phyloP scores from a whole-genome alignment of 2,888 invertebrate species.

The Incurvaria masculella region DNA sequence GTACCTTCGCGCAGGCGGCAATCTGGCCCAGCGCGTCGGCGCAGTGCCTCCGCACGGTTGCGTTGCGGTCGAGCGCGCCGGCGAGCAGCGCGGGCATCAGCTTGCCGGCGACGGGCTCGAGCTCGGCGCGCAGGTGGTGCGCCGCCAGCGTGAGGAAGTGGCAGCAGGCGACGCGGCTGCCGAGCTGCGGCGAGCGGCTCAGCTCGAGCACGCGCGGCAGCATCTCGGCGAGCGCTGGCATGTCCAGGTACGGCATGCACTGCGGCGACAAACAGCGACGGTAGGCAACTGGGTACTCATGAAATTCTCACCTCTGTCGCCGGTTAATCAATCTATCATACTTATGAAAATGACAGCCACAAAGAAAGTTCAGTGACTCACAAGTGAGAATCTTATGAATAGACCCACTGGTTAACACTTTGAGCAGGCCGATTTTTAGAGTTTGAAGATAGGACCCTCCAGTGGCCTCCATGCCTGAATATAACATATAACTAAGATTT shows the following conservation, averaged over 20 bases:
- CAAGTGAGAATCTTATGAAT: no score
- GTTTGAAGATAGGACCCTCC: background rate
- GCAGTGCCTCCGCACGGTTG: conserved; percentile 78
- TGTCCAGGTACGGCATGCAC: conserved; percentile 72
- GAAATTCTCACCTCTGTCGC: background rate
- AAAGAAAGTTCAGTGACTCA: no score
- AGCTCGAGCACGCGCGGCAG: conserved; percentile 80
- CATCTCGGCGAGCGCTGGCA: conserved; percentile 71
- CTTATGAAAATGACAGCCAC: background rate
- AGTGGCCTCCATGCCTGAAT: background rate
- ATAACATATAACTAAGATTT: no score
- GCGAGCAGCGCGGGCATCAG: conserved; percentile 60
- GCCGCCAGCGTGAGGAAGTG: conserved; percentile 73
- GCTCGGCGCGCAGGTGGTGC: conserved; percentile 49
- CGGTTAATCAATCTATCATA: no score
- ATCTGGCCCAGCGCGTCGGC: conserved; percentile 83
- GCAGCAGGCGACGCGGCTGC: conserved; percentile 78
- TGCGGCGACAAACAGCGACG: conserved; percentile 30
- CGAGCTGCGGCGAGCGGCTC: conserved; percentile 78
- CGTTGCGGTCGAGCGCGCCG: conserved; percentile 81
- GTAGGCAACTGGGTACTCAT: background rate
- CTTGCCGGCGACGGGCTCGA: conserved; percentile 58
- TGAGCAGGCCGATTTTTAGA: background rate
- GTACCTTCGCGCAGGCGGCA: conserved; percentile 78
- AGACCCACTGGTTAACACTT: background rate